Evolutionary conservation across 1,140 invertebrate genomes (phyloP).

Genomic region (Pogonomyrmex barbatus): DNA sequence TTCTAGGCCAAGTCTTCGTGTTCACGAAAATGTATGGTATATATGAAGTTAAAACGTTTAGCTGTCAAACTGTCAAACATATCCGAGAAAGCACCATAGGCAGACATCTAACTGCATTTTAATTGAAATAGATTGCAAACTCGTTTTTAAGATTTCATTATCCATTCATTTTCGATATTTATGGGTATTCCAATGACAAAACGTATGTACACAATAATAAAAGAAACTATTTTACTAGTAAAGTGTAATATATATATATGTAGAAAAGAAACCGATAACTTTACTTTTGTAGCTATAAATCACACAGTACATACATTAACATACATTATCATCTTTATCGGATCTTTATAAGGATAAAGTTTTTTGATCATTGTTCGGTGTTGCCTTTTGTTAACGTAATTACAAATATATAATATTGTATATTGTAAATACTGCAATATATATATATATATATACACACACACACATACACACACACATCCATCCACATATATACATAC

Average conservation of each 20-base stretch:
- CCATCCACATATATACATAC: slow-evolving; percentile 41
- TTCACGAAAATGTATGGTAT: slow-evolving; percentile 44
- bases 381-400: slow-evolving; percentile 57
- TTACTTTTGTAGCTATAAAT: slow-evolving; percentile 53
- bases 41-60: slow-evolving; percentile 54
- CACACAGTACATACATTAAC: slow-evolving; percentile 15
- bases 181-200: slow-evolving; percentile 42
- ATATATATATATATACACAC: slow-evolving; percentile 32
- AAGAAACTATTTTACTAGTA: slow-evolving; percentile 69
- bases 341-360: slow-evolving; percentile 34
- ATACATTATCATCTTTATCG: slow-evolving; percentile 40
- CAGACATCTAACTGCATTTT: slow-evolving; percentile 24
- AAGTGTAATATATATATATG: slow-evolving; percentile 61
- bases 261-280: slow-evolving; percentile 32
- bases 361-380: slow-evolving; percentile 55
- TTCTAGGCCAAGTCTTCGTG: slow-evolving; percentile 31
- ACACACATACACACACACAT: slow-evolving; percentile 28
- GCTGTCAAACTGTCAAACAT: slow-evolving; percentile 63
- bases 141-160: slow-evolving; percentile 20
- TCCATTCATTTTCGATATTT: slow-evolving; percentile 14
- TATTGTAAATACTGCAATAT: slow-evolving; percentile 7
- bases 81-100: slow-evolving; percentile 34
- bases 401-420: slow-evolving; percentile 42
- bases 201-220: slow-evolving; percentile 43
- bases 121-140: slow-evolving; percentile 37